phyloP scores from a whole-genome alignment of 2,888 invertebrate species.

The Hipparchia semele region DNA sequence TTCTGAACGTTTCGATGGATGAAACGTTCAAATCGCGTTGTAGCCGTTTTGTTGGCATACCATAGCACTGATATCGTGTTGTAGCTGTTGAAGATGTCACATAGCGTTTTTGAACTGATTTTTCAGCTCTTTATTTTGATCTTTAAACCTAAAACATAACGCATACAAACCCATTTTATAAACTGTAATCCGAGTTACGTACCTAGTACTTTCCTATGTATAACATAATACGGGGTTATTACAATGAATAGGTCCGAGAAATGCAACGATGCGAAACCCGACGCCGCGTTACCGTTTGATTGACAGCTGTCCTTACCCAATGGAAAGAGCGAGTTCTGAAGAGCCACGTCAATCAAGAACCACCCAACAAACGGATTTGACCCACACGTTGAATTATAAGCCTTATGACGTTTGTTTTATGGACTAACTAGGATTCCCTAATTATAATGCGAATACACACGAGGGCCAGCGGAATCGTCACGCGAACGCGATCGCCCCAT shows the following conservation, averaged over 20 bases:
- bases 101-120: no score
- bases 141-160: no score
- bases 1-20: no score
- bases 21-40: no score
- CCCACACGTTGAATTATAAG: slow-evolving; percentile 49
- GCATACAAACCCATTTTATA: neutral
- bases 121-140: no score
- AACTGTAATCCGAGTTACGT: neutral
- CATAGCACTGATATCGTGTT: no score
- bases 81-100: no score
- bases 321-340: slow-evolving; percentile 89
- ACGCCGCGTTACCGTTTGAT: slow-evolving; percentile 83
- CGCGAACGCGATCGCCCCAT: slow-evolving; percentile 82
- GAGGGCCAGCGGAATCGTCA: slow-evolving; percentile 62
- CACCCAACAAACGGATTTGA: slow-evolving; percentile 58
- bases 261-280: slow-evolving; percentile 62
- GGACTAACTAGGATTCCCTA: slow-evolving; percentile 50
- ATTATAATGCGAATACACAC: slow-evolving; percentile 63
- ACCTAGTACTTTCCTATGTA: neutral
- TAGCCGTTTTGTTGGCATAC: no score
- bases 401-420: slow-evolving; percentile 53
- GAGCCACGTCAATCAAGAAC: slow-evolving; percentile 89
- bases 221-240: neutral
- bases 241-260: slow-evolving; percentile 45
- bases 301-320: slow-evolving; percentile 92